Evolutionary conservation across 2,888 invertebrate species (phyloP).

Genomic region (Oligia latruncula): DNA sequence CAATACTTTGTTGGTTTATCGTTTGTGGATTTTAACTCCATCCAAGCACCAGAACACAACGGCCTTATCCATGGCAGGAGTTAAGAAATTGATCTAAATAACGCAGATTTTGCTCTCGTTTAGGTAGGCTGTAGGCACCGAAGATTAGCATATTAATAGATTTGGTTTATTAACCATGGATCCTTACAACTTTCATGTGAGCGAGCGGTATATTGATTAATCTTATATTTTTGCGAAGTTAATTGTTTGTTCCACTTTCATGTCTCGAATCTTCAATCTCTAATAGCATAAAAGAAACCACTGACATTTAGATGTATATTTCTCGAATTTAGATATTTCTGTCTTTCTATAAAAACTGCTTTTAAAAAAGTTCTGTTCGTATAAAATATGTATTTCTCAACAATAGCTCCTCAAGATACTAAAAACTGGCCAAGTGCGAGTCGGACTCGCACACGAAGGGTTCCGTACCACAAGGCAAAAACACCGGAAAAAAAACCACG

Average conservation of each 20-base stretch:
- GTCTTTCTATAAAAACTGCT: neutral
- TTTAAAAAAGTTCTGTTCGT: neutral
- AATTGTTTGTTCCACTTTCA: constrained; percentile 34
- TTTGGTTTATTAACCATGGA: neutral
- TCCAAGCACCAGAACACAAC: neutral
- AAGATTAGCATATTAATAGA: neutral
- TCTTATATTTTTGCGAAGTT: constrained; percentile 29
- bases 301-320: constrained; percentile 1
- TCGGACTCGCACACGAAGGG: too few relatives aligned
- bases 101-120: neutral
- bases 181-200: constrained; percentile 38
- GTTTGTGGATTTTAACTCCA: neutral
- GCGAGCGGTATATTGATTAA: constrained; percentile 11
- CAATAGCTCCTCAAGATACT: constrained; percentile 9
- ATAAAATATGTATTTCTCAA: constrained; percentile 16
- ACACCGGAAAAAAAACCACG: too few relatives aligned
- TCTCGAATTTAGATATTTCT: constrained; percentile 3
- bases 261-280: constrained; percentile 1
- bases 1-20: constrained; percentile 1
- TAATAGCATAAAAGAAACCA: constrained; percentile 23
- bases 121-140: neutral
- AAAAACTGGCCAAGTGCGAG: neutral
- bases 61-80: neutral
- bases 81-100: neutral
- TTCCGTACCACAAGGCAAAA: too few relatives aligned